Base-by-base conservation (phyloP, 2,113 vertebrate genomes). In the Chionis minor region DNA sequence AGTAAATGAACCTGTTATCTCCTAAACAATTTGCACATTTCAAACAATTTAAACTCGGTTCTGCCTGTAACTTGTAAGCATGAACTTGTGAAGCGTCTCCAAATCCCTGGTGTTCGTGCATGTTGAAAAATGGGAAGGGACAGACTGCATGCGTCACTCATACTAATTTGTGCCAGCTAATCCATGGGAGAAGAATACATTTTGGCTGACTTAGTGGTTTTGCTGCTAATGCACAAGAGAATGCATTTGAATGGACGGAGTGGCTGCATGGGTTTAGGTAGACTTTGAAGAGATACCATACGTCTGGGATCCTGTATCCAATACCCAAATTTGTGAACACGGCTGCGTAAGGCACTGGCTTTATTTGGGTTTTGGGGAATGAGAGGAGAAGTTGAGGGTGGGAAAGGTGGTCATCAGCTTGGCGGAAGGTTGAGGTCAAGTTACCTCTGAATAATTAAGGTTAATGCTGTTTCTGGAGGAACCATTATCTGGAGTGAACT, bases 161-260 rank as follows among this genome's bases (percentile, higher is more conserved):
- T n/a, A 6, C 80, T 70, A 16, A 71, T 80, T 90, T 83, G 81
- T 95, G 96, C 95, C 96, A 96, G 71, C 92, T 97, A 88, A 96
- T 94, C 95, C 97, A 83, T 78, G 91, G 74, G 79, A 95, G 94
- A 92, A 90, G 92, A 95, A 81, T 75, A 79, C 89, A 1, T 72
- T 97, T 95, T 90, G 96, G 96, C 92, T 97, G 96, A 94, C 91
- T 84, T 56, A 18, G 92, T 90, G 89, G 35, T 97, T 97, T 96
- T 96, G 89, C 96, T 96, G 90, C 96, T 96, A 54, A 90, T 85
- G 79, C 94, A 61, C 89, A 30, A 2, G 93, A 95, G 93, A 95
- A 65, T 86, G 94, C n/a, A 0, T 78, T 49, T 90, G 94, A 84
- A 92, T 92, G 88, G 79, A 45, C 45, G 88, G 82, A 73, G 96